A percentile compares a stretch with the other conserved stretches of the same genome.
Evolutionary conservation across 1,140 invertebrate genomes (phyloP).

Genomic region (Drosophila malerkotliana): DNA sequence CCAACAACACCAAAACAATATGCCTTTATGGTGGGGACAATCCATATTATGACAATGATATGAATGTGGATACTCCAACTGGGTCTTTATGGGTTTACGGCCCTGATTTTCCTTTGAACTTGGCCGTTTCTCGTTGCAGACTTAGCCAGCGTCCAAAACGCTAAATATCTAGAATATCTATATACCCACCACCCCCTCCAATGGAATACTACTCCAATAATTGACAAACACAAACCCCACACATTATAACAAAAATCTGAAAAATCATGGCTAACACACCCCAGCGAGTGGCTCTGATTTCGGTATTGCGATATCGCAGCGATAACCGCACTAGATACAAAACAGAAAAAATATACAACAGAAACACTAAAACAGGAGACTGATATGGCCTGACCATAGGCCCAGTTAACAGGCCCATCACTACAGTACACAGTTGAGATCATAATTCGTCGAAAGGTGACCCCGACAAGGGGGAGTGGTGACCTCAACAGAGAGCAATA

Average conservation of each 20-base stretch:
- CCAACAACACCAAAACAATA: conserved; percentile 37
- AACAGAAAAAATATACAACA: background rate
- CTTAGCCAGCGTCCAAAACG: conserved; percentile 9
- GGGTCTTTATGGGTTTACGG: conserved; percentile 67
- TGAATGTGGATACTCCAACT: conserved; percentile 10
- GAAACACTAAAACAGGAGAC: conserved; percentile 15
- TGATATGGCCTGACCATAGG: conserved; percentile 38
- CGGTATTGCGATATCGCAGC: conserved; percentile 64
- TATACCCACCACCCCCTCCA: no score
- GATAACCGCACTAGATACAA: conserved; percentile 61
- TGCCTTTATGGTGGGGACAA: conserved; percentile 37
- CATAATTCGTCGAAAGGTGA: no score
- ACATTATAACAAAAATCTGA: conserved; percentile 39
- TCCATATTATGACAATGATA: conserved; percentile 66
- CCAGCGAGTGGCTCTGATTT: conserved; percentile 64
- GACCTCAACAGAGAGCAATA: no score
- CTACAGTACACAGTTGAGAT: no score
- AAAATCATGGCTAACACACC: conserved; percentile 73
- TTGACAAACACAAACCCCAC: background rate
- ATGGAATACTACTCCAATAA: background rate
- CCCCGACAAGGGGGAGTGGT: no score
- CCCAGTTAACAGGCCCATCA: background rate
- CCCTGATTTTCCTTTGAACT: conserved; percentile 73
- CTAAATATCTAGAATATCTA: background rate
- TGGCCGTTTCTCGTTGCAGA: conserved; percentile 17